Conservation (phyloP, 1,140 invertebrate genomes). For the Pinna nobilis region DNA sequence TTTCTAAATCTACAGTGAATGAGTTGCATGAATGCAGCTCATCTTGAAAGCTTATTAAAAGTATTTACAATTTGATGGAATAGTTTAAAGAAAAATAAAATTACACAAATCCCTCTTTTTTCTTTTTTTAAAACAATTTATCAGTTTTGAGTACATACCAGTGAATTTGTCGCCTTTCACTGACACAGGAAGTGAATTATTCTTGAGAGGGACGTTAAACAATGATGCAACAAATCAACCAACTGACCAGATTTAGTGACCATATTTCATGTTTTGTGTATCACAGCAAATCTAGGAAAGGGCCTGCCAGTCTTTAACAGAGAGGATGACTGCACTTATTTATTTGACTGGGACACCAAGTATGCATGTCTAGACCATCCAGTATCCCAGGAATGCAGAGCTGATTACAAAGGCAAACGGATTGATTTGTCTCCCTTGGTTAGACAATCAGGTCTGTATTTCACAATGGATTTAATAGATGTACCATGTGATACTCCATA, state of each 20-base stretch:
- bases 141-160: no score
- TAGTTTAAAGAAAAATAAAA: no score
- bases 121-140: no score
- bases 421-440: slow-evolving; percentile 65
- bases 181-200: no score
- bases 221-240: no score
- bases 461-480: background rate
- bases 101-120: no score
- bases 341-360: slow-evolving; percentile 67
- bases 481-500: background rate
- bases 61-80: no score
- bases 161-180: no score
- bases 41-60: no score
- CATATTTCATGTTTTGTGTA: background rate
- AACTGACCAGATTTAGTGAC: background rate
- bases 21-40: no score
- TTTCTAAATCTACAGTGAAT: no score
- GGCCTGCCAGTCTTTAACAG: slow-evolving; percentile 57
- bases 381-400: slow-evolving; percentile 47
- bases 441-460: slow-evolving; percentile 43
- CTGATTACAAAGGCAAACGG: slow-evolving; percentile 48
- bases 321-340: slow-evolving; percentile 64
- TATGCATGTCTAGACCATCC: slow-evolving; percentile 67
- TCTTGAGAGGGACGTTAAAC: no score
- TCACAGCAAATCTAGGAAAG: slow-evolving; percentile 23